Evolutionary conservation across 2,888 invertebrate genomes (phyloP).

Genomic region (Temnothorax unifasciatus): DNA sequence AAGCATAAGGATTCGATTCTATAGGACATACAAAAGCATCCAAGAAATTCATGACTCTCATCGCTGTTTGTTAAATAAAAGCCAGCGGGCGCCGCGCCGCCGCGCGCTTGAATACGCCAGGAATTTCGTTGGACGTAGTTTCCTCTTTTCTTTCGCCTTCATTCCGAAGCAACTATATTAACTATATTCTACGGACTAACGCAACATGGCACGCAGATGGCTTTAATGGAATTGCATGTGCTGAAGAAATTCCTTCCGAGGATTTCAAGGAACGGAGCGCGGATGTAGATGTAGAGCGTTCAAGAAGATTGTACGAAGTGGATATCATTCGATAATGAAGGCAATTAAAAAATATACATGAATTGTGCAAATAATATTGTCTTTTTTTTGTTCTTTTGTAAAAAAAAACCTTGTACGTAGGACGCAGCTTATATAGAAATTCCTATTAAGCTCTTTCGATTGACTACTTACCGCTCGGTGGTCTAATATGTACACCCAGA

Average conservation of each 20-base stretch:
- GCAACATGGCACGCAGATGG: neutral
- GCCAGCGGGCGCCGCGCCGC: neutral
- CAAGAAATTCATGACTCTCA: slow-evolving; percentile 34
- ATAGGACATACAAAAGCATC: slow-evolving; percentile 31
- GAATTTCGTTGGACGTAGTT: slow-evolving; percentile 33
- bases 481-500: slow-evolving; percentile 92
- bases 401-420: neutral
- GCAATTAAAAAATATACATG: neutral
- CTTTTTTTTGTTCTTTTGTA: neutral
- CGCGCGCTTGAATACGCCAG: slow-evolving; percentile 12
- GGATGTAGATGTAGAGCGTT: neutral
- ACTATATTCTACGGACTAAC: neutral
- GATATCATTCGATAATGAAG: neutral
- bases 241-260: neutral
- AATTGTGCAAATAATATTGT: neutral
- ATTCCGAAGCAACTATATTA: slow-evolving; percentile 6
- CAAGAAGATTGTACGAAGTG: neutral
- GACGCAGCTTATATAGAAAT: neutral
- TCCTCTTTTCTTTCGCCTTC: slow-evolving; percentile 24
- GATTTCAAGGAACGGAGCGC: neutral
- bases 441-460: neutral
- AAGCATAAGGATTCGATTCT: slow-evolving; percentile 33
- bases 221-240: neutral
- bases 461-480: slow-evolving; percentile 91
- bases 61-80: slow-evolving; percentile 46